Evolutionary conservation across 2,797 vertebrate species (phyloP).

Genomic region (Brachyalestes nurse): DNA sequence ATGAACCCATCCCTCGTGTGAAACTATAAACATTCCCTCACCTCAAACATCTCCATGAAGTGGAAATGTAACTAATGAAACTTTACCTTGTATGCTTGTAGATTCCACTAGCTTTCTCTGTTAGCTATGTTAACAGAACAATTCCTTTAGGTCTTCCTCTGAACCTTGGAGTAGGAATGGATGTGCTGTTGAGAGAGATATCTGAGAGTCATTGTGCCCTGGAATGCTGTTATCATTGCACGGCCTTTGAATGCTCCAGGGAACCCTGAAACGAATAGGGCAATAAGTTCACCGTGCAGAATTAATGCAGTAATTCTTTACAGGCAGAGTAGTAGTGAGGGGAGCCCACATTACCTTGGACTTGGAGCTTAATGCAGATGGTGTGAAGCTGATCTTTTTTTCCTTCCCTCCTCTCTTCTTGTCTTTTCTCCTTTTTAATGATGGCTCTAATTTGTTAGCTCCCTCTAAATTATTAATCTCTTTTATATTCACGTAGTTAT

Average conservation of each 20-base stretch:
- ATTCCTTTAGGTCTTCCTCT: slow-evolving; percentile 35
- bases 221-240: slow-evolving; percentile 91
- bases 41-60: background rate
- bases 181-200: slow-evolving; percentile 85
- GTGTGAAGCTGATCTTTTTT: slow-evolving; percentile 87
- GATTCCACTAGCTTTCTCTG: background rate
- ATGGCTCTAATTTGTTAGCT: slow-evolving; percentile 99
- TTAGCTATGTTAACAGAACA: background rate
- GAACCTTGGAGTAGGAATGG: slow-evolving; percentile 40
- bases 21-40: background rate
- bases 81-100: no score
- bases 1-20: no score
- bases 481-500: slow-evolving; percentile 99
- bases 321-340: slow-evolving; percentile 72
- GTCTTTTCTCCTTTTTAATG: slow-evolving; percentile 87
- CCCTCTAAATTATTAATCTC: slow-evolving; percentile 99
- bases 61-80: background rate
- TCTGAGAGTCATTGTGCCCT: slow-evolving; percentile 86
- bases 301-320: slow-evolving; percentile 99
- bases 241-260: slow-evolving; percentile 94
- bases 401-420: slow-evolving; percentile 37
- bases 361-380: slow-evolving; percentile 97
- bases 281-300: slow-evolving; percentile 99
- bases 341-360: slow-evolving; percentile 91
- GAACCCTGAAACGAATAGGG: slow-evolving; percentile 93